Conservation (phyloP, 2,113 vertebrate genomes). For the Sorex araneus region DNA sequence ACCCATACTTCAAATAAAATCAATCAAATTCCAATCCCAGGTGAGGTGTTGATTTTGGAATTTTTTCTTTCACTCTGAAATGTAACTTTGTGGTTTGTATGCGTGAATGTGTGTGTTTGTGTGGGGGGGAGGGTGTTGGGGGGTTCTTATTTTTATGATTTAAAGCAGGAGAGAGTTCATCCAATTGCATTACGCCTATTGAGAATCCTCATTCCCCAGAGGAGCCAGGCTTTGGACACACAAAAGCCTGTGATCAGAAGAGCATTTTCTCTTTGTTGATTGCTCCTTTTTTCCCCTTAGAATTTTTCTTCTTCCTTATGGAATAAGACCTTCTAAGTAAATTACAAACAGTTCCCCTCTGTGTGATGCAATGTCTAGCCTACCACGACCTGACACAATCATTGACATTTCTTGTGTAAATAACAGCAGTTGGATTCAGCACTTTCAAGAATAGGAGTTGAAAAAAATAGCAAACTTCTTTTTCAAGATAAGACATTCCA, state of each 20-base stretch:
- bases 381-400: constrained; percentile 52
- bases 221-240: constrained; percentile 39
- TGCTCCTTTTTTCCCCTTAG: constrained; percentile 13
- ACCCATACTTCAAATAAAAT: constrained; percentile 76
- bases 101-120: not conserved
- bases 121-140: too few species aligned
- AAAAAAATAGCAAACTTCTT: constrained; percentile 66
- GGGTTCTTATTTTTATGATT: constrained; percentile 60
- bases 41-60: constrained; percentile 57
- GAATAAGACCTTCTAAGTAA: constrained; percentile 78
- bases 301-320: constrained; percentile 73
- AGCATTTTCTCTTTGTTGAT: constrained; percentile 69
- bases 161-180: constrained; percentile 45
- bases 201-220: constrained; percentile 32
- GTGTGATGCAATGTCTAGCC: constrained; percentile 59
- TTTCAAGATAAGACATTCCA: constrained; percentile 46
- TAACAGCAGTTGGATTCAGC: constrained; percentile 72
- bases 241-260: constrained; percentile 52
- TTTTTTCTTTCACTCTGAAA: constrained; percentile 14
- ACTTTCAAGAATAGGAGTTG: constrained; percentile 57
- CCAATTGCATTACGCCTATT: constrained; percentile 7
- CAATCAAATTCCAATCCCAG: constrained; percentile 57
- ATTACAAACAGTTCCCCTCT: constrained; percentile 69
- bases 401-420: constrained; percentile 80
- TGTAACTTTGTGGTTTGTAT: constrained; percentile 4